Conservation (phyloP, 2,888 invertebrate genomes). For the Nymphalis urticae region DNA sequence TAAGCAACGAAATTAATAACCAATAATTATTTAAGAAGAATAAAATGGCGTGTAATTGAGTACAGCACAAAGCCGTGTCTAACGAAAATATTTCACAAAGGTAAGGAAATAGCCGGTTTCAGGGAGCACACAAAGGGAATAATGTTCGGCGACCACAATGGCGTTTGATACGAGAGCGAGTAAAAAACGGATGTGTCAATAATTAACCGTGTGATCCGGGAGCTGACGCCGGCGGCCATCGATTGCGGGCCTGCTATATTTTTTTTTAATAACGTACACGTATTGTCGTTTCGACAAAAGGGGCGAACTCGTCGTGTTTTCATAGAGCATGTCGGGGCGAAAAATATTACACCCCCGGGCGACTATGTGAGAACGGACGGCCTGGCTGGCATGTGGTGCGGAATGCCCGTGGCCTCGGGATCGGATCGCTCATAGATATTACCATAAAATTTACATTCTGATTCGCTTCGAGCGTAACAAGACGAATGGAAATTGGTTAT, state of each 20-base stretch:
- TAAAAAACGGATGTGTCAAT: slow-evolving; percentile 80
- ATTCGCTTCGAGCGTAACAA: slow-evolving; percentile 17
- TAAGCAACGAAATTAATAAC: slow-evolving; percentile 51
- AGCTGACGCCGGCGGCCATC: slow-evolving; percentile 71
- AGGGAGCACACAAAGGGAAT: slow-evolving; percentile 57
- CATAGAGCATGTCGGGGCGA: slow-evolving; percentile 66
- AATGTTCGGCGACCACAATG: slow-evolving; percentile 68
- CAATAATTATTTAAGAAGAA: slow-evolving; percentile 63
- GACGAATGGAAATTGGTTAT: slow-evolving; percentile 10
- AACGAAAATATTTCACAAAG: slow-evolving; percentile 56
- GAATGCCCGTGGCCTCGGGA: slow-evolving; percentile 42
- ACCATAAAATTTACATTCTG: slow-evolving; percentile 45
- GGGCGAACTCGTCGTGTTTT: slow-evolving; percentile 64
- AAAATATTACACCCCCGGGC: slow-evolving; percentile 80
- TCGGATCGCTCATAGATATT: slow-evolving; percentile 52
- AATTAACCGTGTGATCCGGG: slow-evolving; percentile 77
- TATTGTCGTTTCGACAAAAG: slow-evolving; percentile 67
- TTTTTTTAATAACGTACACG: slow-evolving; percentile 62
- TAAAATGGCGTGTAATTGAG: slow-evolving; percentile 41
- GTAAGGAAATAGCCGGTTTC: slow-evolving; percentile 73
- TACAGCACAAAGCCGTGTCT: slow-evolving; percentile 50
- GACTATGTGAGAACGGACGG: slow-evolving; percentile 55
- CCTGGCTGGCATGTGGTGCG: slow-evolving; percentile 49
- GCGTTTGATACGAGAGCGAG: slow-evolving; percentile 50
- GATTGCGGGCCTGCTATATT: slow-evolving; percentile 55